Conservation (phyloP, 2,113 vertebrate species). For the Microtus richardsoni region DNA sequence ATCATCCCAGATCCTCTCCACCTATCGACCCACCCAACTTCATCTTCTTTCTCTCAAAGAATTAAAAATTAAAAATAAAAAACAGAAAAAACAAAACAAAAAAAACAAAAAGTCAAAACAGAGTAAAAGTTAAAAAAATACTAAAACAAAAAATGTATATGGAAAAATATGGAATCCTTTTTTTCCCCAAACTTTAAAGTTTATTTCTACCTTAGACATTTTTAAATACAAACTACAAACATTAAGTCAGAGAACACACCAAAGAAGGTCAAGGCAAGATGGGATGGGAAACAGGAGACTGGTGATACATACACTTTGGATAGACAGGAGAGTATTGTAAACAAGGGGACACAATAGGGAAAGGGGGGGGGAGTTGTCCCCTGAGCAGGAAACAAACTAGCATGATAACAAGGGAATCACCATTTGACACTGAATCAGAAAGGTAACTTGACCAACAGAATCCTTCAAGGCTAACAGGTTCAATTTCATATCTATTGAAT, state of each 20-base stretch:
- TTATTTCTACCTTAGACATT: neutral
- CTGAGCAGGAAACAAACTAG: neutral
- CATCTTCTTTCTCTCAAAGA: neutral
- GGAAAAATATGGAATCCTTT: neutral
- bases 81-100: neutral
- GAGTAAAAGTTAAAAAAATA: neutral
- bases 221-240: neutral
- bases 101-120: neutral
- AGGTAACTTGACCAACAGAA: neutral
- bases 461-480: neutral
- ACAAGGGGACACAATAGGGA: neutral
- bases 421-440: neutral
- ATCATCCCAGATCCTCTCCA: neutral
- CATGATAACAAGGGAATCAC: neutral
- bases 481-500: neutral
- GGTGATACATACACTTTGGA: no score
- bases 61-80: neutral
- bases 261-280: neutral
- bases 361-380: neutral
- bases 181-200: slow-evolving; percentile 40
- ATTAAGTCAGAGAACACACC: neutral
- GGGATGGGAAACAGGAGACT: neutral
- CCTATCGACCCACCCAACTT: neutral
- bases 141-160: neutral
- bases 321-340: neutral